Percentiles rank a stretch among this genome's conserved stretches.
phyloP scores from a whole-genome alignment of 2,797 vertebrate species.

The Sebastes miniatus region DNA sequence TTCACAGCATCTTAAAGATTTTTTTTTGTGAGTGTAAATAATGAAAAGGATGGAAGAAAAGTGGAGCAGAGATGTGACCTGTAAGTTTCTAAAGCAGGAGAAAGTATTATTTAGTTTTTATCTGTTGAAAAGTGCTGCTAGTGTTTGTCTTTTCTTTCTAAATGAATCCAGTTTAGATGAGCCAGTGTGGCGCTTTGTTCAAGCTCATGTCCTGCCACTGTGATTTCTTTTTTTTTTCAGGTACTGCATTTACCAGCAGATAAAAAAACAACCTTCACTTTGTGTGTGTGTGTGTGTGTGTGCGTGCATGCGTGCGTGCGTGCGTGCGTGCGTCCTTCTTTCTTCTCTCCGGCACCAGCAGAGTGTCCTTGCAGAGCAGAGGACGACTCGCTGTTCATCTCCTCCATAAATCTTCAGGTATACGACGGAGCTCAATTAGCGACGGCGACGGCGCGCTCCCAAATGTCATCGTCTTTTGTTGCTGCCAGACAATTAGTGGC shows the following conservation, averaged over 20 bases:
- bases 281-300: not conserved
- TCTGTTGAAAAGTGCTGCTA: not conserved
- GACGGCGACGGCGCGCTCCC: not conserved
- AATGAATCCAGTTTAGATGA: conserved; percentile 1
- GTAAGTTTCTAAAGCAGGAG: not conserved
- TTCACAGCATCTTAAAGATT: not conserved
- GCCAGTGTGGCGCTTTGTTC: not conserved
- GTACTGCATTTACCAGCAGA: conserved; percentile 21
- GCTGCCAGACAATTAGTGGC: conserved; percentile 55
- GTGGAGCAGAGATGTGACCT: not conserved
- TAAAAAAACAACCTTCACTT: conserved; percentile 1
- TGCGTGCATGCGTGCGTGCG: not conserved
- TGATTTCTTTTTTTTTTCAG: not conserved
- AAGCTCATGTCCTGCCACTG: not conserved
- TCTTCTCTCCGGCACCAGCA: conserved; percentile 7
- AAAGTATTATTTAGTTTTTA: not conserved
- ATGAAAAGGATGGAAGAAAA: not conserved
- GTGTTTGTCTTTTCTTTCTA: not conserved
- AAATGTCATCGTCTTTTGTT: conserved; percentile 64
- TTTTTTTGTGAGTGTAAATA: not conserved
- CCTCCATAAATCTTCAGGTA: conserved; percentile 61
- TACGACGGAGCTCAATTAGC: conserved; percentile 63
- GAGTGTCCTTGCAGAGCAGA: conserved; percentile 49
- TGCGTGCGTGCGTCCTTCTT: not conserved
- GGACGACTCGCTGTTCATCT: conserved; percentile 24